Base-by-base conservation (phyloP, 2,888 invertebrate species). In the Serrognathus titanus region DNA sequence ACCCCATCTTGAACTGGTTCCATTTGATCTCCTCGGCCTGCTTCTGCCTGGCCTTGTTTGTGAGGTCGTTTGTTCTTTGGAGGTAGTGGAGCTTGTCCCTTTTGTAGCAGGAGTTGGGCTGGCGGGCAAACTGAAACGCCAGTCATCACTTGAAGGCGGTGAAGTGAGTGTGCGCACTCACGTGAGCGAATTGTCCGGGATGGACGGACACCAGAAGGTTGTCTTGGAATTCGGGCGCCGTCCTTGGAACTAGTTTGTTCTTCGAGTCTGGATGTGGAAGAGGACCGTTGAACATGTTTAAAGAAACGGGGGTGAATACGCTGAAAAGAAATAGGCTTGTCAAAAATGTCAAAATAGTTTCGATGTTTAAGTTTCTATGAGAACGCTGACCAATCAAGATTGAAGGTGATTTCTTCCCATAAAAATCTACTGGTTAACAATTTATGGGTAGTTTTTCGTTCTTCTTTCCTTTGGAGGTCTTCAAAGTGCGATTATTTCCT, bases 91-190 rank as follows among this genome's bases (percentile, higher is more conserved):
- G 51, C 37, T 66, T 16, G 48, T 63, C 59, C 3, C 67, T 62
- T 48, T 69, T 63, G 38, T 71, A 65, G 57, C 71, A 65, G 4
- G 73, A 69, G 57, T 74, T 70, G 24, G 74, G 68, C 39, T 63
- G 59, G 24, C 70, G 64, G 12, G 57, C 72, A 56, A 66, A 60
- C 73, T 74, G 12, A 43, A 43, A 43, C 10, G 12, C 13, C 39
- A 3, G 8, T 43, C 9, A 48, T 48, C 31, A 12, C 1, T 1
- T 1, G 13, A 16, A 3, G 3, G 45, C n/a, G 16, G 5, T 46
- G 7, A 40, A 2, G 4, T 4, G 11, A 46, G 8, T 8, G n/a
- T 46, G 10, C 16, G 16, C 4, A 69, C 70, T 69, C 61, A 72
- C 72, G 54, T 71, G 69, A 31, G 60, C 69, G 51, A 57, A 70